These are phyloP conservation scores for Ectobius pallidus DNA, from an alignment of 2,888 invertebrate species.

Conservation along the genomic window DNA sequence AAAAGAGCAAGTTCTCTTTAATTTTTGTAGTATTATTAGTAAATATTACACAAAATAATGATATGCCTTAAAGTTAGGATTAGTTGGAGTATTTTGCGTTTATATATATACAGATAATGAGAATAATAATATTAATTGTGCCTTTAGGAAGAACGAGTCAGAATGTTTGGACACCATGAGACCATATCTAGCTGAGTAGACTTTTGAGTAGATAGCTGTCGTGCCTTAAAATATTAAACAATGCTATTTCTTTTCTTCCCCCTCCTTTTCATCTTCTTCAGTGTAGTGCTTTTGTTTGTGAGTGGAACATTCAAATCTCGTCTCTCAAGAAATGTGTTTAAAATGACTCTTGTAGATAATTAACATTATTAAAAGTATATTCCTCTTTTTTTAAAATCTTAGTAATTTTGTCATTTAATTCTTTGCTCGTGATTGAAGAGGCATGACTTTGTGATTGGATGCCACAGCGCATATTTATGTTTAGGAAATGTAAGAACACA, in stretches of 20 bases:
- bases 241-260: neutral
- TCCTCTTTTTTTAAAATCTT: neutral
- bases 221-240: conserved; percentile 34
- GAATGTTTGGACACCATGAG: conserved; percentile 30
- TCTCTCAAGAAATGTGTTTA: neutral
- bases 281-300: conserved; percentile 19
- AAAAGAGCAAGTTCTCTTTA: conserved; percentile 34
- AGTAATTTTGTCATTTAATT: neutral
- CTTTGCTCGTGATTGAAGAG: neutral
- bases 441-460: neutral
- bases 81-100: conserved; percentile 31
- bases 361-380: conserved; percentile 12
- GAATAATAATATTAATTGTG: conserved; percentile 37
- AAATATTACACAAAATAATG: conserved; percentile 37
- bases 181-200: conserved; percentile 29
- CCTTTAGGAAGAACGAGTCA: conserved; percentile 34
- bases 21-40: conserved; percentile 42
- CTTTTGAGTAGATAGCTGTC: conserved; percentile 36
- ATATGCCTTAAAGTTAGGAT: conserved; percentile 35
- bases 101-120: conserved; percentile 30
- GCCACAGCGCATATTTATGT: neutral
- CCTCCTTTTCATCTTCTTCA: neutral
- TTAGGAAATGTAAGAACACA: neutral
- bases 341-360: too few species aligned
- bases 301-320: neutral